Evolutionary conservation across 2,113 vertebrate genomes (phyloP), one percentile per base, ranked within the genome.

Genomic region (Sapajus apella): DNA sequence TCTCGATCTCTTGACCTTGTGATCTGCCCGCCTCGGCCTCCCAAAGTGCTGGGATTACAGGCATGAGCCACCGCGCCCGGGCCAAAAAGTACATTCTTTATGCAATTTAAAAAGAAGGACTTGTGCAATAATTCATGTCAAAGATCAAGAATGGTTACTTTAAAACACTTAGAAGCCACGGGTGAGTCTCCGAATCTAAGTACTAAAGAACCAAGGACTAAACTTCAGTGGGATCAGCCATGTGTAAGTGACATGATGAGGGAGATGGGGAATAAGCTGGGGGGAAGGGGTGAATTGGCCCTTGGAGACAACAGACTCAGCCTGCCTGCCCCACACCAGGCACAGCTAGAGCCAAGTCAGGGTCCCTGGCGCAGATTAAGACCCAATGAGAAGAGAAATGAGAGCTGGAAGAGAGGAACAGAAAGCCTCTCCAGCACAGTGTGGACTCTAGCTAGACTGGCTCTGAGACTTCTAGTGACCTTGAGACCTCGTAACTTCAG

Each of bases 91-190:
- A 76, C 80, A 18, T 80, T 37, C 18, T 83, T 90, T 58, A 83
- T 52, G 30, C 32, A 81, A 58, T 90, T 83, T 84, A 77, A 91
- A 66, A 90, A 91, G 80, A 94, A 87, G 58, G 43, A 91, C 32
- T 58, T 64, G 35, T 3, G 86, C 11, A 77, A 43, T 58, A 55
- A 43, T 50, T 87, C 50, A 52, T 70, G 68, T 68, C 18, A 55
- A 66, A 87, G 86, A 77, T 89, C 37, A 85, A 93, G 87, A 93
- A 56, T 37, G 86, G 83, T 43, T 55, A 61, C 40, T 93, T 87
- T 77, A 27, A 81, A 85, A 77, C 9, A 90, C 55, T 14, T 30
- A 17, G 35, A 83, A 95, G 23, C 17, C 27, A 72, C 11, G 7
- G 50, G 1, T 8, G 37, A 47, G 21, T 45, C 83, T 85, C 50